Base-by-base conservation (phyloP, 2,888 invertebrate species). In the Eupithecia pulchellata region DNA sequence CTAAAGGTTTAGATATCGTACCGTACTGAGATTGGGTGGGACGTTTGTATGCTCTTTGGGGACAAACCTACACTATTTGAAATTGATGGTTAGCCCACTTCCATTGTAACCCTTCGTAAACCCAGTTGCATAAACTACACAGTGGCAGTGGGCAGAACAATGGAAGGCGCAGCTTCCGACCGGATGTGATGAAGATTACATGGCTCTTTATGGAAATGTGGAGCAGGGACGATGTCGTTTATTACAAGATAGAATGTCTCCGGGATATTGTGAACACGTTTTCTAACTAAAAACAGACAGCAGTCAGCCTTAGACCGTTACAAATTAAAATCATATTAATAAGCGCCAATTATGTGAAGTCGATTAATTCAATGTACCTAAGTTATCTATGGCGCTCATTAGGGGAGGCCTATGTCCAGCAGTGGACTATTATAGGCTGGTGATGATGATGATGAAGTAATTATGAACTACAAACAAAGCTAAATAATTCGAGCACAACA, bases 111-210 rank as follows among this genome's bases (percentile, higher is more conserved):
- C 66, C 58, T 72, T 66, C 29, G 52, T 27, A 61, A 65, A 13
- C 52, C 52, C 69, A 71, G 68, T 75, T 74, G 72, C 70, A 72
- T 68, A 75, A 75, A 66, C 61, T 32, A 34, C 17, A 64, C 66
- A 34, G 62, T 61, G 27, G 67, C 47, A n/a, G 72, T 73, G 69
- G 69, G 72, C 42, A 60, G 74, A 77, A 77, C 77, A 77, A 77
- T 77, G 67, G 66, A 57, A 68, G 77, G 77, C 63, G 75, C 74
- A 77, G 77, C 73, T 73, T 77, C 74, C 74, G 72, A 64, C 72
- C 72, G 72, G 74, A 75, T 74, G 69, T 52, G 20, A 20, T 60
- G 64, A 52, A n/a, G 52, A 52, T 52, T 47, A 47, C 47, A 1
- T 4, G 13, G 25, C 13, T 52, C 52, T 52, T 20, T 52, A 25